These are phyloP conservation scores for Eupelmus urozonus DNA, from an alignment of 2,888 invertebrate genomes.

Conservation along the genomic window DNA sequence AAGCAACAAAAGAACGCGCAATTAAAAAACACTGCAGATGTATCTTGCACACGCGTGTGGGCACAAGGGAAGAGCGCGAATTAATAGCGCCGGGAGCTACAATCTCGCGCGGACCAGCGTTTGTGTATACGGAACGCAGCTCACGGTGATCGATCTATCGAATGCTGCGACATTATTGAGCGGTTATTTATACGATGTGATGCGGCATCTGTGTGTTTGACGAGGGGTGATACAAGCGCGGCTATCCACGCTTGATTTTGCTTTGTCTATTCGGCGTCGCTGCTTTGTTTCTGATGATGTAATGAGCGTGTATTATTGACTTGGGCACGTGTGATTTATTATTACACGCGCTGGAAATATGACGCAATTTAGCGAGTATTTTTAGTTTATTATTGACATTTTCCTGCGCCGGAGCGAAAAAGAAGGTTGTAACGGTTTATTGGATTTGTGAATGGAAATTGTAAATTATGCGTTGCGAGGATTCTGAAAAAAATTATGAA, in stretches of 20 bases:
- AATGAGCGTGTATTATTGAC: not conserved
- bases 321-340: not conserved
- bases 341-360: too few relatives aligned
- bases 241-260: not conserved
- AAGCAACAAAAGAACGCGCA: not conserved
- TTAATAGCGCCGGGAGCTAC: not conserved
- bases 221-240: not conserved
- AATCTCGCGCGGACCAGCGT: not conserved
- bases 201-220: not conserved
- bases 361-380: too few relatives aligned
- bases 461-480: too few relatives aligned
- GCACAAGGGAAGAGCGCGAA: not conserved
- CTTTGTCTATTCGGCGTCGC: not conserved
- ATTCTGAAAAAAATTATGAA: too few relatives aligned
- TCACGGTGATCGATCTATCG: not conserved
- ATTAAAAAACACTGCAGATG: slow-evolving; percentile 18
- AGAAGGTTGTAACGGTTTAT: too few relatives aligned
- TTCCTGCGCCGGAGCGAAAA: too few relatives aligned
- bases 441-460: too few relatives aligned
- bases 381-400: too few relatives aligned
- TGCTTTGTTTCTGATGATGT: slow-evolving; percentile 6
- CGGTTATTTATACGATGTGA: slow-evolving; percentile 5
- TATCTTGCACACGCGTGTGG: not conserved
- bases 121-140: not conserved
- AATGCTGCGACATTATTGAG: slow-evolving; percentile 1